These are phyloP conservation scores for Dipodomys ordii DNA, from an alignment of 2,113 vertebrate species.

Conservation along the genomic window DNA sequence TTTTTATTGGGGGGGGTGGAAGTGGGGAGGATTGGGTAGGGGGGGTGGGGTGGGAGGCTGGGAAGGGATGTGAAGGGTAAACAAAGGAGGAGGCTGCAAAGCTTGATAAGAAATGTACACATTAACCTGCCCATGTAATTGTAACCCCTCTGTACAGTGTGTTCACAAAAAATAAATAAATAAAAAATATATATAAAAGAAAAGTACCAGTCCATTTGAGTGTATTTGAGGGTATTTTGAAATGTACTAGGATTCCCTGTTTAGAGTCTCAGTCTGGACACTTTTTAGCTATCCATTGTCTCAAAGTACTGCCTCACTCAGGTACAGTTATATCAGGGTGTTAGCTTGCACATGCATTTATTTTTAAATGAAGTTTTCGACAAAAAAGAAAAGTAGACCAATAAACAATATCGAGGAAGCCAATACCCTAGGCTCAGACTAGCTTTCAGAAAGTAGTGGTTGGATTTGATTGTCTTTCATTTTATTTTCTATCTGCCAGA, in stretches of 20 bases:
- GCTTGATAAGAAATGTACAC: too few species aligned
- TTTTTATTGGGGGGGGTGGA: too few species aligned
- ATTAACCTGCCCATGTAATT: too few species aligned
- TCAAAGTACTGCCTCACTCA: neutral
- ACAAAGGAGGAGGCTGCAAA: too few species aligned
- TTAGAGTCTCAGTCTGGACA: neutral
- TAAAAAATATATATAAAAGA: too few species aligned
- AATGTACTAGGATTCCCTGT: neutral
- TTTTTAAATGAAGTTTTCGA: conserved; percentile 31
- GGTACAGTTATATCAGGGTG: neutral
- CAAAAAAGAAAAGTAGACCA: neutral
- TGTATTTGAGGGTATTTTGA: neutral
- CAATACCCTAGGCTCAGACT: neutral
- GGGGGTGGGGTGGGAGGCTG: too few species aligned
- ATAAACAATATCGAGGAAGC: neutral
- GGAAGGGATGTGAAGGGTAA: too few species aligned
- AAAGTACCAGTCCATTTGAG: neutral
- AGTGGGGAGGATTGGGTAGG: too few species aligned
- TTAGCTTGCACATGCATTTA: neutral
- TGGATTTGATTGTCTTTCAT: conserved; percentile 48
- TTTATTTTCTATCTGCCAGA: conserved; percentile 64
- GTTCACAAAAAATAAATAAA: too few species aligned
- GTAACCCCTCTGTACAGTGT: too few species aligned
- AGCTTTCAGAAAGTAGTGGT: neutral
- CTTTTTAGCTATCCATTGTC: neutral